These are phyloP conservation scores for Acanthosepion esculentum DNA, from an alignment of 2,888 invertebrate genomes.

Conservation along the genomic window DNA sequence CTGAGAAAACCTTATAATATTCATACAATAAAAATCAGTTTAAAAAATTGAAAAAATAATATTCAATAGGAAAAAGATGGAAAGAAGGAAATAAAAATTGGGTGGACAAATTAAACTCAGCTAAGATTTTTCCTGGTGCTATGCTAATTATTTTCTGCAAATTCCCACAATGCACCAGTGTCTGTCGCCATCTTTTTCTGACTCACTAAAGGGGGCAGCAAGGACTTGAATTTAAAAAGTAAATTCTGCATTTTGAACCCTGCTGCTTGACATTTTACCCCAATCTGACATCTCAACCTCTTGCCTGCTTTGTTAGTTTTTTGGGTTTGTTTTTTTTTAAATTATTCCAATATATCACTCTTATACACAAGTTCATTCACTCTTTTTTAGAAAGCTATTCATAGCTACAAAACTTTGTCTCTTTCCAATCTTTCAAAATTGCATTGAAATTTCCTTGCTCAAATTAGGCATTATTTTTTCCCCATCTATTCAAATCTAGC, in stretches of 20 bases:
- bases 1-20: background rate
- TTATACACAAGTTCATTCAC: background rate
- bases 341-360: background rate
- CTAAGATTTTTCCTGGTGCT: background rate
- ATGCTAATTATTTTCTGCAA: slow-evolving; percentile 3
- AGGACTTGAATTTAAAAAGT: background rate
- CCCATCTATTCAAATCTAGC: too few relatives aligned
- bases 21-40: background rate
- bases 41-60: background rate
- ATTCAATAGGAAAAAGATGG: background rate
- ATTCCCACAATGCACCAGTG: background rate
- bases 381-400: background rate
- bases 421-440: background rate
- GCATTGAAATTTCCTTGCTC: too few relatives aligned
- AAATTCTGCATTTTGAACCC: background rate
- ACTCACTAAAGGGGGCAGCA: background rate
- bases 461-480: too few relatives aligned
- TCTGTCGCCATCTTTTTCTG: background rate
- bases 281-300: slow-evolving; percentile 15
- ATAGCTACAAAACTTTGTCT: background rate
- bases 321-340: background rate
- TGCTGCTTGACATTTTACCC: slow-evolving; percentile 22
- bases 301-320: background rate
- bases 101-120: slow-evolving; percentile 33
- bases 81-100: background rate